phyloP scores from a whole-genome alignment of 2,888 invertebrate genomes.

The Octodonta nipae region DNA sequence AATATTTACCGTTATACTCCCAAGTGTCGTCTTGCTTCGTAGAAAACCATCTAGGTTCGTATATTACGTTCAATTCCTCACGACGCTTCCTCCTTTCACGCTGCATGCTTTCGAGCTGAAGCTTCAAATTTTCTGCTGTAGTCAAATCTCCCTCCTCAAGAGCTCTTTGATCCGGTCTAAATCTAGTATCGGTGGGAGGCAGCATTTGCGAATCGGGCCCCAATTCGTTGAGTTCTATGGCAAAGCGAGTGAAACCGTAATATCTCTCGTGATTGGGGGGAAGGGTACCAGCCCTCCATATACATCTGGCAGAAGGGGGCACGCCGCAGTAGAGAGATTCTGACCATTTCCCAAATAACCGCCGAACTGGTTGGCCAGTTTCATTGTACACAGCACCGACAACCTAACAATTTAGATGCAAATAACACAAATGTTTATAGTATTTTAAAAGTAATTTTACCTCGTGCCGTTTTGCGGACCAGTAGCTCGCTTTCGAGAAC shows the following conservation, averaged over 20 bases:
- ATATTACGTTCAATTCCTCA: conserved; percentile 42
- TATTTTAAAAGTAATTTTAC: conserved; percentile 31
- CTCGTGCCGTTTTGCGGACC: conserved; percentile 67
- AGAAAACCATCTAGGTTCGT: conserved; percentile 48
- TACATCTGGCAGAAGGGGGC: conserved; percentile 55
- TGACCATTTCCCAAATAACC: conserved; percentile 69
- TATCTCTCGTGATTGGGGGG: conserved; percentile 67
- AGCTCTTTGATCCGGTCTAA: conserved; percentile 62
- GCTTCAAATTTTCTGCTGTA: conserved; percentile 57
- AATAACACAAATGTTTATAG: no score
- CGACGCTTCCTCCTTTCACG: conserved; percentile 51
- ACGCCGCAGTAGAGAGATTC: conserved; percentile 66
- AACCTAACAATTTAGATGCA: conserved; percentile 26
- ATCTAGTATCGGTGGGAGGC: conserved; percentile 63
- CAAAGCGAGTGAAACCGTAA: conserved; percentile 75
- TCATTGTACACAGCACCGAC: conserved; percentile 48
- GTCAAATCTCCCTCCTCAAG: conserved; percentile 65
- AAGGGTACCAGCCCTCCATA: conserved; percentile 72
- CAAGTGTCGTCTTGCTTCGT: conserved; percentile 34
- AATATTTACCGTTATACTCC: conserved; percentile 63
- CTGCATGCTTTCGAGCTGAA: conserved; percentile 59
- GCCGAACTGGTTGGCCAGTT: conserved; percentile 44
- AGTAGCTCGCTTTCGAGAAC: conserved; percentile 66
- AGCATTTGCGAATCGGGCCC: conserved; percentile 48
- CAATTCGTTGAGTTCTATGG: conserved; percentile 70